Evolutionary conservation across 2,113 vertebrate genomes (phyloP), one percentile per base, ranked within the genome.

Genomic region (Harpagus bidentatus): DNA sequence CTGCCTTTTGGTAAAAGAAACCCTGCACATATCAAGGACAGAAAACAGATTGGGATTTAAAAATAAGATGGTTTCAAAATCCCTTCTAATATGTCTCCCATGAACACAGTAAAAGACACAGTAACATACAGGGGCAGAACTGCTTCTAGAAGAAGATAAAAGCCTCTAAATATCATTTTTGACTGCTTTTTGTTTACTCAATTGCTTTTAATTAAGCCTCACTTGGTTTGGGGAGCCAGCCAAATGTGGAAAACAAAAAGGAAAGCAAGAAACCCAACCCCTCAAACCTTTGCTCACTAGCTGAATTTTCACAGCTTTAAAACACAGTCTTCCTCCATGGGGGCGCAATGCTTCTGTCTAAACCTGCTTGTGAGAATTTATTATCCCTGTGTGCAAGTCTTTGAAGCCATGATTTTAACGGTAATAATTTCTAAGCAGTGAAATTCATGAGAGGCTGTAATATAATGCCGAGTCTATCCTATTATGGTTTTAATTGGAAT

Each of bases 401-500:
- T 95, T 94, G 96, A 94, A 96, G 76, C 89, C 63, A 18, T 90
- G 77, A 93, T 93, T 96, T 83, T 96, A 95, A 95, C 48, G 90
- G 94, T 86, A 97, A 94, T 97, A 91, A 97, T 96, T 96, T 63
- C 95, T 88, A 56, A 92, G 96, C 88, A 94, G 55, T 66, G 94
- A 91, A 97, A 90, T 88, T 94, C 48, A 22, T 53, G 48, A 95
- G 79, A 48, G 90, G 71, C 31, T 88, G 91, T 88, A 96, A 91
- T 28, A 25, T 20, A 90, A 95, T 52, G 85, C 89, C 65, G 65
- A 78, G 70, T 56, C 91, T 96, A 95, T 92, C 94, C 88, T 78
- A 97, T 94, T 89, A 91, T 69, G 32, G 48, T 86, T 96, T 93
- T 94, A 97, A 97, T 97, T 97, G 92, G 91, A 97, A 97, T 93